A percentile compares a stretch with the other conserved stretches of the same genome.
These are phyloP conservation scores for Margaritifera margaritifera DNA, from an alignment of 2,888 invertebrate genomes.

Conservation along the genomic window DNA sequence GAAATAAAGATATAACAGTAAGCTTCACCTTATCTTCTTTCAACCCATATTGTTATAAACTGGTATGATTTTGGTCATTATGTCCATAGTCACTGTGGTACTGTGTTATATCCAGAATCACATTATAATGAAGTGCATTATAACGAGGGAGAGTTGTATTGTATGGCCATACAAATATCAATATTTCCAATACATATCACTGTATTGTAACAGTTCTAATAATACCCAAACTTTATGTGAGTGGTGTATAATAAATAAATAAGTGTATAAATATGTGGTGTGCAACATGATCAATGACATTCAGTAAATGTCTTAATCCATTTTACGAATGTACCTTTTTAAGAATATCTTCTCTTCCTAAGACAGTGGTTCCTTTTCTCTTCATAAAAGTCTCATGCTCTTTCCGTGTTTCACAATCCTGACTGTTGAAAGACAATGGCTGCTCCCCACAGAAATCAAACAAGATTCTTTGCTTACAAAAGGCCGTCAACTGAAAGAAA, in stretches of 20 bases:
- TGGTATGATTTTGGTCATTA: too few relatives aligned
- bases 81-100: too few relatives aligned
- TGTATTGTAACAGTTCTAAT: too few relatives aligned
- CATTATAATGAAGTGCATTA: neutral
- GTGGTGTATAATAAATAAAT: too few relatives aligned
- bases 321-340: slow-evolving; percentile 45
- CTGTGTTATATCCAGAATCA: too few relatives aligned
- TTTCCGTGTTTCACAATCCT: slow-evolving; percentile 49
- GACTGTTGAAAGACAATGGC: slow-evolving; percentile 49
- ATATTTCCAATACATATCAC: neutral
- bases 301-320: neutral
- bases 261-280: too few relatives aligned
- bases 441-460: slow-evolving; percentile 65
- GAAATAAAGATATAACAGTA: too few relatives aligned
- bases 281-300: too few relatives aligned
- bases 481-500: slow-evolving; percentile 60
- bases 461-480: slow-evolving; percentile 65
- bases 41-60: too few relatives aligned
- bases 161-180: neutral
- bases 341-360: slow-evolving; percentile 63
- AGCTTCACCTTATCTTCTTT: too few relatives aligned
- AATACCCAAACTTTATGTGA: too few relatives aligned
- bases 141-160: neutral
- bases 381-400: slow-evolving; percentile 67
- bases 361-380: slow-evolving; percentile 59